Evolutionary conservation across 2,888 invertebrate genomes (phyloP), one percentile per base, ranked within the genome.

Genomic region (Hyposoter dolosus): DNA sequence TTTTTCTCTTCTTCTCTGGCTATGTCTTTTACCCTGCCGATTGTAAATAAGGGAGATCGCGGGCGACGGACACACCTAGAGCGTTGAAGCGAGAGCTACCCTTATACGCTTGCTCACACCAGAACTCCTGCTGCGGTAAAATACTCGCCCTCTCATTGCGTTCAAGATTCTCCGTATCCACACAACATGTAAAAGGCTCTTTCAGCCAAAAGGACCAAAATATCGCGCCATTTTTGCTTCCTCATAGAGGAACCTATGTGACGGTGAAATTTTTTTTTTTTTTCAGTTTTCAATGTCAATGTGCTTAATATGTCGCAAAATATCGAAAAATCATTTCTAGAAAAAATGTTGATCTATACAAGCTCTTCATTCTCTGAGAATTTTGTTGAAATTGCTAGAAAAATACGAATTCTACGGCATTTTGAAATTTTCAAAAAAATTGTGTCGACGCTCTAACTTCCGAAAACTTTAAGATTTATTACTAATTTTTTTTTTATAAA

Each of bases 41-140:
- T 69, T 69, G 80, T 80, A 84, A 84, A 84, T 84, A 80, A 84
- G 80, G 84, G 84, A 82, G 74, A 76, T 76, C 65, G 82, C 60
- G n/a, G n/a, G n/a, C 66, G 56, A 23, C 60, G 66, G 75, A 69
- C 79, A 80, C 82, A 85, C 76, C 82, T 82, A 66, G 71, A 82
- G 85, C 79, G 82, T 74, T 53, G 69, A 85, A 82, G 85, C 85
- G 74, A 78, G 50, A 15, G 40, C 82, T 32, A 82, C 78, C 77
- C 82, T 68, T 53, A 15, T 83, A 78, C 75, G 32, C 77, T 66
- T 43, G 66, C 85, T 72, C 66, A 78, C 84, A 68, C 81, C 40
- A 85, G 68, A 72, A 50, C 63, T 75, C 53, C 50, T 60, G 74
- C 82, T 78, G 74, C 78, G 81, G 74, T 74, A 81, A 74, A 74